These are phyloP conservation scores for Melinaea marsaeus DNA, from an alignment of 2,888 invertebrate species.

Conservation along the genomic window DNA sequence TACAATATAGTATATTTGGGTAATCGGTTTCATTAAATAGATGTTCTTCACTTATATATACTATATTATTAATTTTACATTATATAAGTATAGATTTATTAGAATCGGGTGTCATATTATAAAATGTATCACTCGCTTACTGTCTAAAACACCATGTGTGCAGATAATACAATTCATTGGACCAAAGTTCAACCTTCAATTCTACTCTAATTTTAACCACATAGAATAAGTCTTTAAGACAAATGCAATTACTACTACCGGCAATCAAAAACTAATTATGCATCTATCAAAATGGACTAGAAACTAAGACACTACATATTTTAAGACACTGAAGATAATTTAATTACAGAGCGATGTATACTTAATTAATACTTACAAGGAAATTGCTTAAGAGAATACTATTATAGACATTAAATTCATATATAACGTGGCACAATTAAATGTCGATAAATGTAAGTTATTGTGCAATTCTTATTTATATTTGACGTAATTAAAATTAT, in stretches of 20 bases:
- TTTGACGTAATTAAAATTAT: slow-evolving; percentile 44
- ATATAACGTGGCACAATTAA: slow-evolving; percentile 68
- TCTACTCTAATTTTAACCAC: slow-evolving; percentile 48
- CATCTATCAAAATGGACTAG: slow-evolving; percentile 44
- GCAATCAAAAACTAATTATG: slow-evolving; percentile 39
- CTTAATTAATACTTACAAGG: slow-evolving; percentile 34
- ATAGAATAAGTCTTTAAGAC: slow-evolving; percentile 33
- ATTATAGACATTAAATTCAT: slow-evolving; percentile 41
- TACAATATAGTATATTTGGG: slow-evolving; percentile 8
- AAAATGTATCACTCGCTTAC: slow-evolving; percentile 24
- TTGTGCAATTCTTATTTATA: slow-evolving; percentile 64
- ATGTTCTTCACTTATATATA: slow-evolving; percentile 8
- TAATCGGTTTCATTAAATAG: slow-evolving; percentile 12
- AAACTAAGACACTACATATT: slow-evolving; percentile 41
- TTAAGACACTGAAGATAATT: slow-evolving; percentile 47
- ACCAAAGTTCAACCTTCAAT: slow-evolving; percentile 76
- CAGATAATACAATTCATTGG: slow-evolving; percentile 72
- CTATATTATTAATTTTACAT: slow-evolving; percentile 10
- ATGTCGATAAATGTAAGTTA: slow-evolving; percentile 50
- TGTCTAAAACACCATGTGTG: slow-evolving; percentile 68
- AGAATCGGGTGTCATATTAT: slow-evolving; percentile 19
- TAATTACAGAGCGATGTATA: slow-evolving; percentile 30
- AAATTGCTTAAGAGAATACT: slow-evolving; percentile 51
- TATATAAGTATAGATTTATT: slow-evolving; percentile 2
- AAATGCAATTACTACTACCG: slow-evolving; percentile 31